Conservation (phyloP, 1,140 invertebrate genomes). For the Platyura marginata region DNA sequence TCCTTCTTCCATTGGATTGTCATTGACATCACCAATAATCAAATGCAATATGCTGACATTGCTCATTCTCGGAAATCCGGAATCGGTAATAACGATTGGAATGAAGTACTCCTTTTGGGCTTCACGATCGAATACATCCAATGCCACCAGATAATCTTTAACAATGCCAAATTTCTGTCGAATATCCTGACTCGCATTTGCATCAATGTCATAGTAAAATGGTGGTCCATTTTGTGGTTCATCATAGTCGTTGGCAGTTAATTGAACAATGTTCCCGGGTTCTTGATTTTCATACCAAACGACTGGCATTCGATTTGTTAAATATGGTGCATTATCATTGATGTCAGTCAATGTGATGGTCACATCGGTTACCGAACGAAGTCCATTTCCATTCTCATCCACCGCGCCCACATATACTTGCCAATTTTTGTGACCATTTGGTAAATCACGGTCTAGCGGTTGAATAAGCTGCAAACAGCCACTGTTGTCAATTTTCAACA, state of each 20-base stretch:
- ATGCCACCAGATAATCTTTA: conserved; percentile 32
- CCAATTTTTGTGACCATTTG: conserved; percentile 62
- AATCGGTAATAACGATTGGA: conserved; percentile 74
- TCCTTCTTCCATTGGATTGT: conserved; percentile 67
- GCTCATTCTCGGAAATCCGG: conserved; percentile 44
- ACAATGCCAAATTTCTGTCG: conserved; percentile 48
- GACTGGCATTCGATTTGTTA: conserved; percentile 59
- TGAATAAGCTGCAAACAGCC: conserved; percentile 60
- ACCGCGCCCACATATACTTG: conserved; percentile 66
- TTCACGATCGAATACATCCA: conserved; percentile 72
- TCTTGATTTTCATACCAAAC: conserved; percentile 64
- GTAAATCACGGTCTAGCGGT: conserved; percentile 70
- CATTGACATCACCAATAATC: conserved; percentile 80
- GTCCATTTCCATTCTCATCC: conserved; percentile 53
- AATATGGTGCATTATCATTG: conserved; percentile 76
- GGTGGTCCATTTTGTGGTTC: conserved; percentile 67
- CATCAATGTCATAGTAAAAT: conserved; percentile 53
- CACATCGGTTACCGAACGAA: conserved; percentile 44
- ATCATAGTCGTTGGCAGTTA: conserved; percentile 60
- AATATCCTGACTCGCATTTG: conserved; percentile 44
- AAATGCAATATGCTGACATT: conserved; percentile 61
- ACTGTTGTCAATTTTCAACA: conserved; percentile 46
- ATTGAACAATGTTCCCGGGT: conserved; percentile 42
- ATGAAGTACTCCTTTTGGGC: conserved; percentile 68
- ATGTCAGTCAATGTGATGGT: conserved; percentile 62